Percentiles rank a stretch among this genome's conserved stretches.
These are phyloP conservation scores for Petaurus breviceps DNA, from an alignment of 2,113 vertebrate genomes.

Conservation along the genomic window DNA sequence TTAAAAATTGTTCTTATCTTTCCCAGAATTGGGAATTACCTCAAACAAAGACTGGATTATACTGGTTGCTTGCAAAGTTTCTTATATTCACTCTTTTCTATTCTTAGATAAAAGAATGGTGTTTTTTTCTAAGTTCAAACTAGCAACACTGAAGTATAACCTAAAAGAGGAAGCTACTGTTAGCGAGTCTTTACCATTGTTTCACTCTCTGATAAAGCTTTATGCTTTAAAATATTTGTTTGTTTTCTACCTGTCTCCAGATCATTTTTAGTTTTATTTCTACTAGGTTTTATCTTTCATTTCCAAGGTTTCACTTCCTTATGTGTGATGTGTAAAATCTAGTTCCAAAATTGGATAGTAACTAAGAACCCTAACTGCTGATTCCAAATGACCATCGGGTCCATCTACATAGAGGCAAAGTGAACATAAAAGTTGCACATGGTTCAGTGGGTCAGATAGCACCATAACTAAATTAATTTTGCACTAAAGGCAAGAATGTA, in stretches of 20 bases:
- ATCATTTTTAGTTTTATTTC: neutral
- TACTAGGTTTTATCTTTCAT: neutral
- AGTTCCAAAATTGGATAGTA: neutral
- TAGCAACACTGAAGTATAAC: constrained; percentile 33
- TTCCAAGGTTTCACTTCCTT: neutral
- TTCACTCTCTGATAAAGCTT: constrained; percentile 57
- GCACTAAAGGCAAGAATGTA: neutral
- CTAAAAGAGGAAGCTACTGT: constrained; percentile 29
- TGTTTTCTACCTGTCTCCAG: constrained; percentile 29
- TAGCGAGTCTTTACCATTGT: constrained; percentile 35
- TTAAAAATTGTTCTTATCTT: neutral
- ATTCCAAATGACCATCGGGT: neutral
- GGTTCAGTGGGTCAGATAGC: neutral
- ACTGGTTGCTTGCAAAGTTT: constrained; percentile 63
- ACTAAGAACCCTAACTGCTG: neutral
- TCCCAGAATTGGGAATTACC: neutral
- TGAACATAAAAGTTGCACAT: neutral
- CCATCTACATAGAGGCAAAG: too few species aligned
- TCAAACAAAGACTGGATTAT: constrained; percentile 8
- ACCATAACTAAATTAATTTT: neutral
- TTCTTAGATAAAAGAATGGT: constrained; percentile 74
- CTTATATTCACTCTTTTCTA: constrained; percentile 60
- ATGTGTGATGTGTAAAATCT: neutral
- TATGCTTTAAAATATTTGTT: neutral
- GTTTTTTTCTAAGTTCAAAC: constrained; percentile 27